Evolutionary conservation across 2,113 vertebrate species (phyloP).

Genomic region (Panthera uncia): DNA sequence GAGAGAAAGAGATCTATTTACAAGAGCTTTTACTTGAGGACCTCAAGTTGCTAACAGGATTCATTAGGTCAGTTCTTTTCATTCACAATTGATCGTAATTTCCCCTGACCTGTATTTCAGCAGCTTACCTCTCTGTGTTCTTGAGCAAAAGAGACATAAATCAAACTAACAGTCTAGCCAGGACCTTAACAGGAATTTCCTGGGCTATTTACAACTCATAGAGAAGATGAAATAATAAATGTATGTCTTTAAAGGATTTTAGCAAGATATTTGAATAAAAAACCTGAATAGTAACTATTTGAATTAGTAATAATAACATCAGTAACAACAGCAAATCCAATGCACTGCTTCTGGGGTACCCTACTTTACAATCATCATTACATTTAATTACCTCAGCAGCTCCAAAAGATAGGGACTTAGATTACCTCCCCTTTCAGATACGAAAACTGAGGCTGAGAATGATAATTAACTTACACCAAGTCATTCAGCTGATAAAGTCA

Average conservation of each 20-base stretch:
- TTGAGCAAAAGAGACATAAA: conserved; percentile 19
- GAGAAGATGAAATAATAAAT: conserved; percentile 23
- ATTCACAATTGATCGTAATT: not conserved
- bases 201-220: not conserved
- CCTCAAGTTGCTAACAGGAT: not conserved
- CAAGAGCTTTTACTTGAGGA: not conserved
- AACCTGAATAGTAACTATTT: not conserved
- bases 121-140: not conserved
- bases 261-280: not conserved
- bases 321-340: not conserved
- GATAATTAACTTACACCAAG: not conserved
- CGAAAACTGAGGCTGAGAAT: not conserved
- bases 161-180: not conserved
- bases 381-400: not conserved
- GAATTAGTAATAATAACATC: not conserved
- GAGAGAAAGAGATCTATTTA: not conserved
- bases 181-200: not conserved
- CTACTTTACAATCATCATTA: not conserved
- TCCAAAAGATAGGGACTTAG: not conserved
- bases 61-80: not conserved
- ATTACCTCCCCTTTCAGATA: not conserved
- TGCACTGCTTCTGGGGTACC: not conserved
- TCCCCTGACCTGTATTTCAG: not conserved
- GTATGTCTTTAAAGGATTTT: not conserved
- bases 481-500: not conserved